phyloP scores from a whole-genome alignment of 2,797 vertebrate genomes.

The Megalops cyprinoides region DNA sequence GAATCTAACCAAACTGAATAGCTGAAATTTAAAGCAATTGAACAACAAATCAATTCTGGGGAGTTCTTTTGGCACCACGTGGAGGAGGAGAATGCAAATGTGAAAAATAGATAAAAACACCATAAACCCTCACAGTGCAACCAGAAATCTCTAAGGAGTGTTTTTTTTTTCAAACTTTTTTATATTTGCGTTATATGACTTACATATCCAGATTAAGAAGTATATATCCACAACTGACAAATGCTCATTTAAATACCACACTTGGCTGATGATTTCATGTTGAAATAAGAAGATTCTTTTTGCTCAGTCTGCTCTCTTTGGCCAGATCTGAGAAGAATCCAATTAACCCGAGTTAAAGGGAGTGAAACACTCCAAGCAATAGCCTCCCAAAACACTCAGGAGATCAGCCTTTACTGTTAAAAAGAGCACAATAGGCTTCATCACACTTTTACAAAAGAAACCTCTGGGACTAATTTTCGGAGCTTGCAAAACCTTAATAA shows the following conservation, averaged over 20 bases:
- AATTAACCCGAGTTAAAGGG: constrained; percentile 79
- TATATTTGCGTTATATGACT: too few relatives aligned
- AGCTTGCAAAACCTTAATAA: constrained; percentile 65
- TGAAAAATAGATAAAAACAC: too few relatives aligned
- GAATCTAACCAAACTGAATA: too few relatives aligned
- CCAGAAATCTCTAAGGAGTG: too few relatives aligned
- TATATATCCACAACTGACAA: constrained; percentile 45
- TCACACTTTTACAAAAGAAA: constrained; percentile 79
- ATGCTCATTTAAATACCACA: constrained; percentile 54
- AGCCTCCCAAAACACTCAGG: constrained; percentile 68
- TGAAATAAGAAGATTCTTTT: constrained; percentile 56
- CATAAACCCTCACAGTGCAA: too few relatives aligned
- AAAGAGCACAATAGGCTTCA: constrained; percentile 70
- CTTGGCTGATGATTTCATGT: constrained; percentile 59
- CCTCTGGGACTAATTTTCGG: constrained; percentile 74
- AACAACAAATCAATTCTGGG: too few relatives aligned
- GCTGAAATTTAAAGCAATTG: too few relatives aligned
- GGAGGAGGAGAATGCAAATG: too few relatives aligned
- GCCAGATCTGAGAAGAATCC: constrained; percentile 70
- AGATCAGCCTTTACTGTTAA: constrained; percentile 75
- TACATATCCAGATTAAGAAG: too few relatives aligned
- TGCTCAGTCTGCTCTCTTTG: constrained; percentile 52
- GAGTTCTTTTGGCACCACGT: too few relatives aligned
- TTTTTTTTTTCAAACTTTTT: too few relatives aligned
- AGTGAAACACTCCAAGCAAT: constrained; percentile 63